Evolutionary conservation across 2,888 invertebrate species (phyloP), one percentile per base, ranked within the genome.

Genomic region (Pollenia amentaria): DNA sequence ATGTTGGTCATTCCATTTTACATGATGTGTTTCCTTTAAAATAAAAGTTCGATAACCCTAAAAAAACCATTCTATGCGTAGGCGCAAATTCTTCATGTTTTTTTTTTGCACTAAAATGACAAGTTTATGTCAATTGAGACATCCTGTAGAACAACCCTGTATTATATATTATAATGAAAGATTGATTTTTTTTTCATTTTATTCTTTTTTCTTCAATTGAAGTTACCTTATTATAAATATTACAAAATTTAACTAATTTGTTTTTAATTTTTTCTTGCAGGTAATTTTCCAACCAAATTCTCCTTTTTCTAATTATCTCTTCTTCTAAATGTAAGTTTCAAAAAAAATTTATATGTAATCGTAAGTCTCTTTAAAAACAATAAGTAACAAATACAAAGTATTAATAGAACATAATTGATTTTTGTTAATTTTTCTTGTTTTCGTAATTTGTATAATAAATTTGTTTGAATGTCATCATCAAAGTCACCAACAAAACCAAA

Each of bases 391-490:
- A 18, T 3, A 29, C 7, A 48, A 29, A 29, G 6, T 29, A n/a
- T 57, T 44, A 21, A 42, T n/a, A 57, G 18, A 46, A 18, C 10
- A 21, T 16, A 44, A 21, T 44, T 12, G 51, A 46, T 11, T 10
- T n/a, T 62, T 64, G 53, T n/a, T 11, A 46, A 21, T 11, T 76
- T 44, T 67, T 29, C 14, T n/a, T 53, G 14, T 38, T 57, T 73
- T 55, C 12, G 11, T 11, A 55, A 53, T 46, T 40, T 14, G 42
- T 65, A 40, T 40, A 83, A 18, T 77, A 48, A 77, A 77, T 83
- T 72, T 77, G 65, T 72, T 29, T 77, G 77, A 70, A 77, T 70
- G 76, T 70, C 64, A 65, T 64, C 48, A 57, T 76, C 70, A 70
- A 77, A 77, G 70, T 70, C 76, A 76, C 64, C 64, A 82, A 69